These are phyloP conservation scores for Tragelaphus imberbis DNA, from an alignment of 2,113 vertebrate species.

Conservation along the genomic window DNA sequence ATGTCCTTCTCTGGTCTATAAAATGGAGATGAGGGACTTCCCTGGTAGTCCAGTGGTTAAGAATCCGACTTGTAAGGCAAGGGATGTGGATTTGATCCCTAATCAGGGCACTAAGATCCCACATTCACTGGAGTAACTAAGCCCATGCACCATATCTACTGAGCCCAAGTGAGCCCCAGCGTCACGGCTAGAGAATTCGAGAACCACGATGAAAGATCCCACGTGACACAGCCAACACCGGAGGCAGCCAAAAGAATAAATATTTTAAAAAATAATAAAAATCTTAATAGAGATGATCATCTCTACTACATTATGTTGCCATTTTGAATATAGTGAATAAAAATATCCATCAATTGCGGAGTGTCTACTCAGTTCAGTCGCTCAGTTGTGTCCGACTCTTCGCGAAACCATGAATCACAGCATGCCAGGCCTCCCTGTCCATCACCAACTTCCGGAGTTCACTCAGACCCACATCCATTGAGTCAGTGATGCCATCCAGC, in stretches of 20 bases:
- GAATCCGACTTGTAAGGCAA: neutral
- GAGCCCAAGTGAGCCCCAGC: neutral
- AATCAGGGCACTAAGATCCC: neutral
- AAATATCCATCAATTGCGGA: neutral
- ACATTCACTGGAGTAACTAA: neutral
- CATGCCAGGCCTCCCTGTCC: too few species aligned
- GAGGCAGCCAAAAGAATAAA: neutral
- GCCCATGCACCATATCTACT: neutral
- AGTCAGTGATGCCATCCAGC: too few species aligned
- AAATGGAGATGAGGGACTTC: neutral
- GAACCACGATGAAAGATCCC: neutral
- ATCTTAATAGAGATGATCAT: neutral
- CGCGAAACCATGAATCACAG: too few species aligned
- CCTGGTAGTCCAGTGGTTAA: neutral
- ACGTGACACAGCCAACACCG: accelerated
- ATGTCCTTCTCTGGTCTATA: neutral
- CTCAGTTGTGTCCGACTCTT: too few species aligned
- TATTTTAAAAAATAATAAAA: neutral
- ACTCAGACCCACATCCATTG: too few species aligned
- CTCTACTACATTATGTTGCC: neutral
- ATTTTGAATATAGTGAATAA: neutral
- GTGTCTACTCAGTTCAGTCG: too few species aligned
- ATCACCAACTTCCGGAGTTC: too few species aligned
- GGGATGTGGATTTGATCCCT: neutral
- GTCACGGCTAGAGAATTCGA: neutral